Conservation (phyloP, 2,113 vertebrate genomes). For the Channa argus region DNA sequence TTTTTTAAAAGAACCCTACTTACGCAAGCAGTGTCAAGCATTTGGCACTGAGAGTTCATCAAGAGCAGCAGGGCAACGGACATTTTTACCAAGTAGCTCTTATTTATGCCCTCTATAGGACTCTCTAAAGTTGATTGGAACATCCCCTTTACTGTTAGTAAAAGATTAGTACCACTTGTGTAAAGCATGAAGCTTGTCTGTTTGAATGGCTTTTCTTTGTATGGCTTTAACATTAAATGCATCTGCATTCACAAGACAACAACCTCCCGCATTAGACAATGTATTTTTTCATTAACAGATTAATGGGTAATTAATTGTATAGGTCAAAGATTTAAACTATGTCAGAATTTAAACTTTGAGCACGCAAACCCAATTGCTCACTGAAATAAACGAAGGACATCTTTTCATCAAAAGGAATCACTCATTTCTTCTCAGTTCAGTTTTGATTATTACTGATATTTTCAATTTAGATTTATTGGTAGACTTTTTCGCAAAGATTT, state of each 20-base stretch:
- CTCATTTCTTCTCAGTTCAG: too few species aligned
- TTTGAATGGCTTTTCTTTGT: slow-evolving; percentile 2
- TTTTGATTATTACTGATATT: too few species aligned
- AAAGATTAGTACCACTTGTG: background rate
- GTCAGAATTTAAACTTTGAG: too few species aligned
- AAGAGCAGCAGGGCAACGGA: slow-evolving; percentile 58
- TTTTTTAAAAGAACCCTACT: slow-evolving; percentile 77
- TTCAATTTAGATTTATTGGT: too few species aligned
- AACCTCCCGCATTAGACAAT: background rate
- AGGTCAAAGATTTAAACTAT: background rate
- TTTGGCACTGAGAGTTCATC: slow-evolving; percentile 76
- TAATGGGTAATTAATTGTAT: background rate
- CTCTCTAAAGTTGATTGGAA: slow-evolving; percentile 42
- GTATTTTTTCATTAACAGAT: too few species aligned
- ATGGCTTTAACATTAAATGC: slow-evolving; percentile 1
- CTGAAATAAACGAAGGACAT: too few species aligned
- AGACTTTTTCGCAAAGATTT: too few species aligned
- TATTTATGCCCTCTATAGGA: slow-evolving; percentile 51
- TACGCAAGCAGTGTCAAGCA: slow-evolving; percentile 81
- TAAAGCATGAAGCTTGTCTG: slow-evolving; percentile 19
- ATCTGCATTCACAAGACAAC: background rate
- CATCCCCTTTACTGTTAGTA: slow-evolving; percentile 34
- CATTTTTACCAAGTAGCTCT: slow-evolving; percentile 52
- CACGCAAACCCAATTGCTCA: too few species aligned
- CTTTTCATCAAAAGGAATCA: too few species aligned